These are phyloP conservation scores for Pelagia noctiluca DNA, from an alignment of 30 jellyfish, hydroid and myxozoan species.

Conservation along the genomic window DNA sequence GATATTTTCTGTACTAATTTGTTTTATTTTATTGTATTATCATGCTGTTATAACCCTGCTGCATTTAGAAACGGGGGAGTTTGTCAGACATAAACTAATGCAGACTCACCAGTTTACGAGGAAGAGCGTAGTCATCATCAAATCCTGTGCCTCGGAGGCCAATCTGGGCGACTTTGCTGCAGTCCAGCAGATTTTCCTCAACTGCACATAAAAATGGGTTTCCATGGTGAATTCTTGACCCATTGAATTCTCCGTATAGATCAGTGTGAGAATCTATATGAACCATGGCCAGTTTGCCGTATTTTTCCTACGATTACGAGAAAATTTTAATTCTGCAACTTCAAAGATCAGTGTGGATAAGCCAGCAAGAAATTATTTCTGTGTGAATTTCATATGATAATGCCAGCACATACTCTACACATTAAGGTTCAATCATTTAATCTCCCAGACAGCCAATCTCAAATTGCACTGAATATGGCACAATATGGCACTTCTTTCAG, in stretches of 20 bases:
- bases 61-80: too few relatives aligned
- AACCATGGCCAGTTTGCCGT: conserved; percentile 84
- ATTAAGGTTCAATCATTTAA: too few relatives aligned
- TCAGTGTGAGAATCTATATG: conserved; percentile 94
- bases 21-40: too few relatives aligned
- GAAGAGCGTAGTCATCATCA: conserved; percentile 54
- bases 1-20: too few relatives aligned
- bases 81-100: too few relatives aligned
- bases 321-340: not conserved
- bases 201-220: conserved; percentile 78
- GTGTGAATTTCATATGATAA: not conserved
- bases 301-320: conserved; percentile 59
- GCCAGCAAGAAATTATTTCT: not conserved
- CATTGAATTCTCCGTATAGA: conserved; percentile 63
- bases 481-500: too few relatives aligned
- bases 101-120: conserved; percentile 65
- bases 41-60: too few relatives aligned
- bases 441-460: too few relatives aligned
- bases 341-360: not conserved
- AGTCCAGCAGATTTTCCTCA: conserved; percentile 75
- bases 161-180: conserved; percentile 78
- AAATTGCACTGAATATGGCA: too few relatives aligned
- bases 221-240: conserved; percentile 82
- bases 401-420: too few relatives aligned
- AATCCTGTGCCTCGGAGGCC: conserved; percentile 86